A percentile compares a stretch with the other conserved stretches of the same genome.
phyloP scores from a whole-genome alignment of 2,113 vertebrate species.

The Caracal caracal region DNA sequence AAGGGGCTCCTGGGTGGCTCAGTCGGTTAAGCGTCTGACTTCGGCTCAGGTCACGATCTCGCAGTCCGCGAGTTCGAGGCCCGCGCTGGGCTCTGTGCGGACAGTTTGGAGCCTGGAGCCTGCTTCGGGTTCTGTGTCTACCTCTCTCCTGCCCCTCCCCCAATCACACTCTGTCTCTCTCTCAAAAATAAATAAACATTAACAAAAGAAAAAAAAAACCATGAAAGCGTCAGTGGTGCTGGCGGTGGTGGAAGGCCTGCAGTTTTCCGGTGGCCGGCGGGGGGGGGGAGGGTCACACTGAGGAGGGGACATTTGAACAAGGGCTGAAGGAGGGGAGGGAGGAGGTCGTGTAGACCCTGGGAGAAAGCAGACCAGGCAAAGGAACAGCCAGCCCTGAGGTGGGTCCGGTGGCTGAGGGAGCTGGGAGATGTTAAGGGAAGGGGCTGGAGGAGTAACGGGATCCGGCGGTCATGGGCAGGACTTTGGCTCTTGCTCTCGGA shows the following conservation, averaged over 20 bases:
- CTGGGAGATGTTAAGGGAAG: neutral
- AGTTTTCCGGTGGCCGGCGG: neutral
- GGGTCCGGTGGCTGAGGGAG: neutral
- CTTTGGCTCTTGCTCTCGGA: neutral
- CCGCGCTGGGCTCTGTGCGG: too few species aligned
- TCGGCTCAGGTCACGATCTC: too few species aligned
- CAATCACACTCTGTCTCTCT: too few species aligned
- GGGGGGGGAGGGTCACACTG: neutral
- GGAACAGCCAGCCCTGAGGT: neutral
- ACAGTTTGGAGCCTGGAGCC: too few species aligned
- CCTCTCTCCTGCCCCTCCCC: too few species aligned
- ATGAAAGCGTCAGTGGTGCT: neutral
- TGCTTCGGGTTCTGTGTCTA: too few species aligned
- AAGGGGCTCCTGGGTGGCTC: too few species aligned
- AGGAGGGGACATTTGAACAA: neutral
- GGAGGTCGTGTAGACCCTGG: accelerated
- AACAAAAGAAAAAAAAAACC: too few species aligned
- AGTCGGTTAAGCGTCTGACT: too few species aligned
- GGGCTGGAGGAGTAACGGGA: neutral
- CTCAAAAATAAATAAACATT: too few species aligned
- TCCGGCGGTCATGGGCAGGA: neutral
- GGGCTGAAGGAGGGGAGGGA: neutral
- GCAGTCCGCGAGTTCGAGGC: too few species aligned
- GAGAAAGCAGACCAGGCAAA: neutral
- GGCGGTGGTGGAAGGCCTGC: neutral